Base-by-base conservation (phyloP, 2,113 vertebrate genomes). In the Bagarius yarrelli region DNA sequence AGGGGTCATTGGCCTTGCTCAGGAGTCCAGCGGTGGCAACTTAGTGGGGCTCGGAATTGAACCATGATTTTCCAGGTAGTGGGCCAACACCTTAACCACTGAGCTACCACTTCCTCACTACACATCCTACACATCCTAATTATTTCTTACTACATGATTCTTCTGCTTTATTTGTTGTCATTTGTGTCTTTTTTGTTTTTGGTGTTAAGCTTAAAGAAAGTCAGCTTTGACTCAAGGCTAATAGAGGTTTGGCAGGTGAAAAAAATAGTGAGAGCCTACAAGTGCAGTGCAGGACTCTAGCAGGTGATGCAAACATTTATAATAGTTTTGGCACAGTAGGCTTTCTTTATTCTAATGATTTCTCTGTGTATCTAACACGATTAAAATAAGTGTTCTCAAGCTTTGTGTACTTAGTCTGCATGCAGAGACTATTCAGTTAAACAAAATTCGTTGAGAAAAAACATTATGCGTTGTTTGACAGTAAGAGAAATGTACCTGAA, bases 111-210 rank as follows among this genome's bases (percentile, higher is more conserved):
- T n/a, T n/a, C n/a, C n/a, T n/a, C n/a, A n/a, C n/a, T 80, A 80
- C 82, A 85, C 78, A 83, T 85, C 50, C 77, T 85, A 83, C 83
- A 77, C 57, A 75, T 77, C 47, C 80, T 83, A 83, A 85, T 85
- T 82, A 85, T 83, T 83, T 87, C 80, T 57, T 78, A 34, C 56
- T 82, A 69, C 79, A 63, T 81, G 63, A 25, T 81, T 44, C 66
- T n/a, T 82, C 47, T 78, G 21, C 53, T 50, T 76, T 80, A 36
- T 73, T 30, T 71, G 32, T 44, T 78, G 44, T 84, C 47, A 57
- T 73, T 52, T 60, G 53, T 70, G 66, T 57, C 57, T 19, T 52
- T 73, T 74, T 21, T 81, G 52, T 57, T 52, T 30, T 19, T 57
- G 72, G 61, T 27, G 69, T 70, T 69, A 60, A 63, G 61, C 53